Percentiles rank a stretch among this genome's conserved stretches.
Evolutionary conservation across 1,140 invertebrate genomes (phyloP).

Genomic region (Notospermus geniculatus): DNA sequence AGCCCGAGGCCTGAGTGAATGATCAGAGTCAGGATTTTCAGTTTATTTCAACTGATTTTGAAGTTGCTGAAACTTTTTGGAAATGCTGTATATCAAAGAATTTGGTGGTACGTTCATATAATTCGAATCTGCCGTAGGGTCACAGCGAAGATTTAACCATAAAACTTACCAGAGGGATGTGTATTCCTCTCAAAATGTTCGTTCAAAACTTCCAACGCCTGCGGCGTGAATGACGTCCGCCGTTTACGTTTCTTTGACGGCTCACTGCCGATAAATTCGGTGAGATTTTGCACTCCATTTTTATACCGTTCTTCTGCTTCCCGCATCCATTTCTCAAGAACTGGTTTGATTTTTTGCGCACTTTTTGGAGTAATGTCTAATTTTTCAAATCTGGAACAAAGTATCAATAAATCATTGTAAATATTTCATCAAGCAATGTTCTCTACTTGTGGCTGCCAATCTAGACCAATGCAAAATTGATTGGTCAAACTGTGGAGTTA

Average conservation of each 20-base stretch:
- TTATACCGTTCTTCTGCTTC: slow-evolving; percentile 73
- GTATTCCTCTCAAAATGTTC: slow-evolving; percentile 95
- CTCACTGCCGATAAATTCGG: slow-evolving; percentile 93
- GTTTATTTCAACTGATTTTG: too few relatives aligned
- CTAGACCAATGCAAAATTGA: too few relatives aligned
- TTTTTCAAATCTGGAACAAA: slow-evolving; percentile 88
- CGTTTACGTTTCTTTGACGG: slow-evolving; percentile 95
- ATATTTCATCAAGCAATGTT: slow-evolving; percentile 8
- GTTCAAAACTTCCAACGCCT: slow-evolving; percentile 90
- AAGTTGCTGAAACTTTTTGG: too few relatives aligned
- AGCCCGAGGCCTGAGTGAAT: too few relatives aligned
- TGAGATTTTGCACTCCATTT: slow-evolving; percentile 70
- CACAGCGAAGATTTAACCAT: too few relatives aligned
- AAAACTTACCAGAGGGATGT: slow-evolving; percentile 86
- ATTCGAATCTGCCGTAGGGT: too few relatives aligned
- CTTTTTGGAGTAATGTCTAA: slow-evolving; percentile 98
- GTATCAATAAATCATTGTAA: slow-evolving; percentile 17
- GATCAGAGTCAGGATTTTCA: too few relatives aligned
- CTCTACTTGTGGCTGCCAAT: too few relatives aligned
- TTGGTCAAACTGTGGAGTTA: too few relatives aligned
- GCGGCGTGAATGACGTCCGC: slow-evolving; percentile 93
- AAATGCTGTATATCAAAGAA: too few relatives aligned
- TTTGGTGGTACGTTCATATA: too few relatives aligned
- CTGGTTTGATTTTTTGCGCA: slow-evolving; percentile 98
- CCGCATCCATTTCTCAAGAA: slow-evolving; percentile 96